Evolutionary conservation across 2,113 vertebrate genomes (phyloP).

Genomic region (Phycodurus eques): DNA sequence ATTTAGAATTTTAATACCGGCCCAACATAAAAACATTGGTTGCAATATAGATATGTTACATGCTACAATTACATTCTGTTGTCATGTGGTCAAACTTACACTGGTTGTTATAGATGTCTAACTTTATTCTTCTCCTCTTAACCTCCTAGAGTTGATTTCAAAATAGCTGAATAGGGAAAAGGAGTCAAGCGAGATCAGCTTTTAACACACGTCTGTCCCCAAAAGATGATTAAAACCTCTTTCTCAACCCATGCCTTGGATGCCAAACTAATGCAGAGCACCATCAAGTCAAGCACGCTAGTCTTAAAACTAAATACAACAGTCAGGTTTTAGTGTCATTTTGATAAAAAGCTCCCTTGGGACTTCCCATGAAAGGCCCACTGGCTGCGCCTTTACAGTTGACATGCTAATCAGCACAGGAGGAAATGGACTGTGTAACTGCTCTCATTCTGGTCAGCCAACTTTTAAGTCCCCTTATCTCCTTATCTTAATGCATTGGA

Average conservation of each 20-base stretch:
- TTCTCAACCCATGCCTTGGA: not conserved
- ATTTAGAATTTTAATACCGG: no score
- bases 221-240: constrained; percentile 8
- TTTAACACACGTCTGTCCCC: constrained; percentile 11
- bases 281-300: not conserved
- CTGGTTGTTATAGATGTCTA: constrained; percentile 12
- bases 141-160: constrained; percentile 30
- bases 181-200: constrained; percentile 1
- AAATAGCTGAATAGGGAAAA: constrained; percentile 21
- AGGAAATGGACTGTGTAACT: constrained; percentile 63
- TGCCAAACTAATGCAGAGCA: not conserved
- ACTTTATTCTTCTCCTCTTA: constrained; percentile 1
- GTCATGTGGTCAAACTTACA: constrained; percentile 22
- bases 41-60: not conserved
- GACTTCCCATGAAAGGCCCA: constrained; percentile 41
- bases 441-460: constrained; percentile 55
- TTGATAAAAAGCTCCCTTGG: constrained; percentile 33
- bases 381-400: constrained; percentile 50
- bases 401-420: constrained; percentile 66
- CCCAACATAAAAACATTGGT: not conserved
- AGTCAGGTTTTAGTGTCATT: constrained; percentile 44
- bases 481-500: constrained; percentile 32
- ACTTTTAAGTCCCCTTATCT: constrained; percentile 29
- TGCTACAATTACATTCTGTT: constrained; percentile 10
- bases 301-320: constrained; percentile 22